These are phyloP conservation scores for Phoeniculus purpureus DNA, from an alignment of 2,797 vertebrate genomes.

Conservation along the genomic window DNA sequence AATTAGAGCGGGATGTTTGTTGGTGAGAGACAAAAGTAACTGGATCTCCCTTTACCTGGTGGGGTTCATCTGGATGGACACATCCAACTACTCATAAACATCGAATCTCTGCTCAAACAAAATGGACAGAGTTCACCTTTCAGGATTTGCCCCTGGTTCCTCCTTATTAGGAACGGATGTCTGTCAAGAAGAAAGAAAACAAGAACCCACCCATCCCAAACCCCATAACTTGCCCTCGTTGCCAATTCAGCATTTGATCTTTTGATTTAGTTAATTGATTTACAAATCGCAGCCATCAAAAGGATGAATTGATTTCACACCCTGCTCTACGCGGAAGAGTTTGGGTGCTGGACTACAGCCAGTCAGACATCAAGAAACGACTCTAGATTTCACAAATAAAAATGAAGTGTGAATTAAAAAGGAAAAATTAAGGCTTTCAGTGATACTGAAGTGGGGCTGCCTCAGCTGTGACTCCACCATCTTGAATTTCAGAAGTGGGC, in stretches of 20 bases:
- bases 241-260: background rate
- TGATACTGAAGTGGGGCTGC: accelerated
- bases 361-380: background rate
- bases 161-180: accelerated
- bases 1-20: constrained; percentile 61
- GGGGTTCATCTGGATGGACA: constrained; percentile 30
- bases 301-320: background rate
- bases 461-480: background rate
- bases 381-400: background rate
- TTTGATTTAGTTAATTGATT: constrained; percentile 5
- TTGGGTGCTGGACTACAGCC: background rate
- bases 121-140: background rate
- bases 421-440: background rate
- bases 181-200: background rate
- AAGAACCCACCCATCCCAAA: background rate
- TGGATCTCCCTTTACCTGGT: background rate
- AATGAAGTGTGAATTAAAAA: background rate
- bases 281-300: background rate
- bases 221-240: background rate
- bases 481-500: background rate
- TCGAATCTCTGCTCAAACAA: constrained; percentile 7
- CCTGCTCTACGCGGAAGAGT: background rate
- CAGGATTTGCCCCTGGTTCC: background rate
- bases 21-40: constrained; percentile 52
- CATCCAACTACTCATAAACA: background rate